These are phyloP conservation scores for Galeopsomyia nigrocyanea DNA, from an alignment of 2,888 invertebrate genomes.

Conservation along the genomic window DNA sequence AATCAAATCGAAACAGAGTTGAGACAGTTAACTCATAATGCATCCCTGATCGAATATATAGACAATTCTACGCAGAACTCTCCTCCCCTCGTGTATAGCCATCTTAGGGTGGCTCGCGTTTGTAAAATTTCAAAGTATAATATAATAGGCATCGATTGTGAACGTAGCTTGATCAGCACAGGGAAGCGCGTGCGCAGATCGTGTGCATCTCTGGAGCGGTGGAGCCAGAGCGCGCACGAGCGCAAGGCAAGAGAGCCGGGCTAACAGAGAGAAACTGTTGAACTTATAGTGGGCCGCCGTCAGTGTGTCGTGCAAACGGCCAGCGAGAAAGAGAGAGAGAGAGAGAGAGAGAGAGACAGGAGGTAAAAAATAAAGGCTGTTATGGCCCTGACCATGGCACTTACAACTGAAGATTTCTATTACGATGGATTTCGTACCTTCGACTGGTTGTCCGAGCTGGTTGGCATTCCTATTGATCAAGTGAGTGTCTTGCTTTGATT, in stretches of 20 bases:
- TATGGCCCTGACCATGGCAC: slow-evolving; percentile 26
- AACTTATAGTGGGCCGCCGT: slow-evolving; percentile 33
- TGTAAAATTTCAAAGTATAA: no score
- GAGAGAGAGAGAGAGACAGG: background rate
- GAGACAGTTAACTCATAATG: no score
- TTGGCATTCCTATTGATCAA: slow-evolving; percentile 84
- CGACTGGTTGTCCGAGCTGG: slow-evolving; percentile 76
- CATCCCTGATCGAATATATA: no score
- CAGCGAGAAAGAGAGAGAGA: background rate
- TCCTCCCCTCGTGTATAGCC: no score
- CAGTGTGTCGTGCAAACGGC: slow-evolving; percentile 30
- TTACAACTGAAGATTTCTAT: slow-evolving; percentile 64
- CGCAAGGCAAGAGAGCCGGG: no score
- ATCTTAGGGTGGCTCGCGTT: no score
- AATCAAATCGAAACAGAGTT: no score
- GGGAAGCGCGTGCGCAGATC: no score
- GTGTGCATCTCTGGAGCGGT: no score
- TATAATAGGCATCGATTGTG: no score
- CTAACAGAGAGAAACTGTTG: background rate
- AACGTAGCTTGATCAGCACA: no score
- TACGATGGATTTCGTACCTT: slow-evolving; percentile 83
- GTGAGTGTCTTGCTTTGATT: slow-evolving; percentile 68
- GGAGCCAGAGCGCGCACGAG: background rate
- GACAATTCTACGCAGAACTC: no score
- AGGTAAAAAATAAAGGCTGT: background rate